Percentiles rank a stretch among this genome's conserved stretches.
Evolutionary conservation across 2,797 vertebrate genomes (phyloP).

Genomic region (Taenioides sp.): DNA sequence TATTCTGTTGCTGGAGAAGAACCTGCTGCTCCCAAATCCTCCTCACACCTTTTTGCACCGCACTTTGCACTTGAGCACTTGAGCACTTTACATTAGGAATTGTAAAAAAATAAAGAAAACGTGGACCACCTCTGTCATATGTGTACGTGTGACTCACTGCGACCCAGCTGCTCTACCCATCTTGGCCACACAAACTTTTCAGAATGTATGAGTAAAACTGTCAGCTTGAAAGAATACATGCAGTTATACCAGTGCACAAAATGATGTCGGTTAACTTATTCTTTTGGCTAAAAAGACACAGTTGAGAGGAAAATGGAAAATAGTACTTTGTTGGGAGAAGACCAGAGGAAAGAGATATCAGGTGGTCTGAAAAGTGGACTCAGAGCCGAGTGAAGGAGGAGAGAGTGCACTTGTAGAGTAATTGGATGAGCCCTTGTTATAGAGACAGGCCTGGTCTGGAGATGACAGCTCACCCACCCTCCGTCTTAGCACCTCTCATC

Average conservation of each 20-base stretch:
- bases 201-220: not conserved
- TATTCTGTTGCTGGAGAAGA: no score
- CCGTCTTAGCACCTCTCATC: conserved; percentile 36
- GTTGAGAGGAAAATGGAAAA: not conserved
- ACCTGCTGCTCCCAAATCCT: no score
- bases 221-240: not conserved
- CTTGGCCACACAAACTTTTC: no score
- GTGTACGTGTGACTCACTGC: no score
- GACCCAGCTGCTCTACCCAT: no score
- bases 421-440: conserved; percentile 66
- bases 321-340: conserved; percentile 9
- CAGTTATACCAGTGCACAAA: not conserved
- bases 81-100: no score
- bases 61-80: no score
- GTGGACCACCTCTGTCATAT: no score
- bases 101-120: no score
- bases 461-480: conserved; percentile 56
- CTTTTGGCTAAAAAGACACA: not conserved
- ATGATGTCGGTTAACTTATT: not conserved
- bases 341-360: conserved; percentile 34
- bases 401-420: conserved; percentile 47
- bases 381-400: conserved; percentile 22
- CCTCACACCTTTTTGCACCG: no score
- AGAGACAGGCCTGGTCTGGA: conserved; percentile 55
- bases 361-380: conserved; percentile 42